Base-by-base conservation (phyloP, 2,888 invertebrate species). In the Stenodema calcarata region DNA sequence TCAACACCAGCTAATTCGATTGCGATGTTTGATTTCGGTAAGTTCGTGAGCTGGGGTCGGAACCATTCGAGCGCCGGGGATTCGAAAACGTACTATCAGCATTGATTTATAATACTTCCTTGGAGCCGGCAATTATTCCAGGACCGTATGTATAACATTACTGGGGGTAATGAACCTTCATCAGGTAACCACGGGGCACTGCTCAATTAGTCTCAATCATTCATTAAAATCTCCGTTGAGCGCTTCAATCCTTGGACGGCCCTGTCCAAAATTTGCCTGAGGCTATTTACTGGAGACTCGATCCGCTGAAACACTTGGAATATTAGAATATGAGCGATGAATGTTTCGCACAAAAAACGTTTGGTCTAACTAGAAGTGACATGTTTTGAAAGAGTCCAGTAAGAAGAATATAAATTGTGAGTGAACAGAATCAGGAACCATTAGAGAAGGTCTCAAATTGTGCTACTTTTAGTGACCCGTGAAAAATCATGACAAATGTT, bases 91-190 rank as follows among this genome's bases (percentile, higher is more conserved):
- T 78, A 35, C 44, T 18, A 78, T 78, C 44, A 78, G 78, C 41
- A 18, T 44, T 23, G 16, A 78, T 78, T 78, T 44, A 78, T 78
- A 44, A 23, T 6, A 27, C 23, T 44, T 16, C 27, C 44, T 9
- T 18, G 44, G 23, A 44, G n/a, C 78, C 78, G 42, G 78, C 78
- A 78, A 78, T 78, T 78, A 78, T 78, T 78, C 41, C 44, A 16
- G 44, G 47, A 78, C 30, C 73, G 35, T 23, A 44, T 47, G 18
- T 44, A 44, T 47, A 42, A 30, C 78, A 78, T 78, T 78, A 78
- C 78, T 23, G 1, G 27, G 28, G 18, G 78, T 78, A 78, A 78
- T 78, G 78, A 78, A 41, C 78, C 78, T 73, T 73, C 78, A 78
- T 78, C 78, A 42, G 16, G 78, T 78, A 78, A 78, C 78, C 78